A percentile compares a stretch with the other conserved stretches of the same genome.
Evolutionary conservation across 2,113 vertebrate genomes (phyloP).

Genomic region (Osmerus eperlanus): DNA sequence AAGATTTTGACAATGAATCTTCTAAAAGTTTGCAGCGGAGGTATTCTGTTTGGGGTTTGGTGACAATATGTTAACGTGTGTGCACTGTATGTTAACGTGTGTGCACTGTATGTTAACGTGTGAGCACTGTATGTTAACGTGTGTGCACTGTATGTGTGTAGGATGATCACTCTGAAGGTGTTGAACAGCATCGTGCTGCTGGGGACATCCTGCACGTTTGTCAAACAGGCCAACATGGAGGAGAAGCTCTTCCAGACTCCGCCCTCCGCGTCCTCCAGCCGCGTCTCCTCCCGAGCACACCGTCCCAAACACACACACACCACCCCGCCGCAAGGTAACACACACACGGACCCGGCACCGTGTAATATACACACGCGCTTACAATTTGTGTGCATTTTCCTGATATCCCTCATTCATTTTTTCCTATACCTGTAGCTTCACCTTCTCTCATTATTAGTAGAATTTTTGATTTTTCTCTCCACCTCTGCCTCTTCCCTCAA

Average conservation of each 20-base stretch:
- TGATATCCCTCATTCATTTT: not conserved
- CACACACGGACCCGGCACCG: not conserved
- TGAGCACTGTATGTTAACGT: not conserved
- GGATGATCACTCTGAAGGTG: slow-evolving; percentile 93
- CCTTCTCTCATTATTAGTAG: not conserved
- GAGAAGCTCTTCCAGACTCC: slow-evolving; percentile 89
- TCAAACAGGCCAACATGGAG: slow-evolving; percentile 96
- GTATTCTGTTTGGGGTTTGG: too few relatives aligned
- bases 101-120: not conserved
- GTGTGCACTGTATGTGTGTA: slow-evolving; percentile 55
- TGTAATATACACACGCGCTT: not conserved
- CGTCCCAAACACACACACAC: slow-evolving; percentile 68
- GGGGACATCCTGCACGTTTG: slow-evolving; percentile 93
- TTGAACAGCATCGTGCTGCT: slow-evolving; percentile 94
- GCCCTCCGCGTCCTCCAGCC: slow-evolving; percentile 72
- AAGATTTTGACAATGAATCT: too few relatives aligned
- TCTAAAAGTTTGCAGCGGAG: too few relatives aligned
- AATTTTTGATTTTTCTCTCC: not conserved
- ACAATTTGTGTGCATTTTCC: not conserved
- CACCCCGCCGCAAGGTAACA: slow-evolving; percentile 67
- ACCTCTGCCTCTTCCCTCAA: not conserved
- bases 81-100: not conserved
- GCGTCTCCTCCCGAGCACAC: slow-evolving; percentile 76
- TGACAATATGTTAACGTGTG: not conserved
- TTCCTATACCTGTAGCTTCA: not conserved